A percentile compares a stretch with the other conserved stretches of the same genome.
These are phyloP conservation scores for Hesperia comma DNA, from an alignment of 2,888 invertebrate species.

Conservation along the genomic window DNA sequence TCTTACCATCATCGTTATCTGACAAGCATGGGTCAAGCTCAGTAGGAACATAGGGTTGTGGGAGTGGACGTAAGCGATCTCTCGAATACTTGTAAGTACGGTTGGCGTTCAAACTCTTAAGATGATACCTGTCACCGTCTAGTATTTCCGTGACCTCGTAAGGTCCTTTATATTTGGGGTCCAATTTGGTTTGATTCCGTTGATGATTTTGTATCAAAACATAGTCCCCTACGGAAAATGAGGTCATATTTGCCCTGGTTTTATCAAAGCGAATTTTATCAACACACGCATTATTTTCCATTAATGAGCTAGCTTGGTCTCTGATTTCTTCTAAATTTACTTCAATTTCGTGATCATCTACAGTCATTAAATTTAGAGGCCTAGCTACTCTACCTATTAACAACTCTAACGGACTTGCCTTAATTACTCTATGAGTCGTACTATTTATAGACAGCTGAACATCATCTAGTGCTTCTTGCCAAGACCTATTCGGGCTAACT, in stretches of 20 bases:
- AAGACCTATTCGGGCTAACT: conserved; percentile 38
- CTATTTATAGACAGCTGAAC: conserved; percentile 50
- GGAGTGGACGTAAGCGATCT: conserved; percentile 36
- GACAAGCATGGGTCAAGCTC: conserved; percentile 34
- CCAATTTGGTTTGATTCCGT: no score
- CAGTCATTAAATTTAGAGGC: no score
- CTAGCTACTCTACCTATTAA: no score
- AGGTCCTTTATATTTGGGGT: no score
- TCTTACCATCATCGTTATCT: conserved; percentile 33
- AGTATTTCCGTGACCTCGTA: conserved; percentile 38
- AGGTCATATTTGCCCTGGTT: conserved; percentile 28
- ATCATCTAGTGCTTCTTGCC: conserved; percentile 48
- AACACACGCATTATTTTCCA: conserved; percentile 19
- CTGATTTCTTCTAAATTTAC: conserved; percentile 28
- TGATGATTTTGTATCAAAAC: no score
- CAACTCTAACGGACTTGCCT: no score
- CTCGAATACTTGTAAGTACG: conserved; percentile 40
- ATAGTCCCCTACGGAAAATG: conserved; percentile 3
- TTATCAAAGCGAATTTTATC: conserved; percentile 25
- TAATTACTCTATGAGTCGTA: no score
- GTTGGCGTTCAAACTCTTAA: conserved; percentile 36
- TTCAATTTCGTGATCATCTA: no score
- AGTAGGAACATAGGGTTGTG: conserved; percentile 34
- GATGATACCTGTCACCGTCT: conserved; percentile 16
- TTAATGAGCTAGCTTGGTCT: not conserved